Evolutionary conservation across 2,113 vertebrate genomes (phyloP).

Genomic region (Gambusia holbrooki): DNA sequence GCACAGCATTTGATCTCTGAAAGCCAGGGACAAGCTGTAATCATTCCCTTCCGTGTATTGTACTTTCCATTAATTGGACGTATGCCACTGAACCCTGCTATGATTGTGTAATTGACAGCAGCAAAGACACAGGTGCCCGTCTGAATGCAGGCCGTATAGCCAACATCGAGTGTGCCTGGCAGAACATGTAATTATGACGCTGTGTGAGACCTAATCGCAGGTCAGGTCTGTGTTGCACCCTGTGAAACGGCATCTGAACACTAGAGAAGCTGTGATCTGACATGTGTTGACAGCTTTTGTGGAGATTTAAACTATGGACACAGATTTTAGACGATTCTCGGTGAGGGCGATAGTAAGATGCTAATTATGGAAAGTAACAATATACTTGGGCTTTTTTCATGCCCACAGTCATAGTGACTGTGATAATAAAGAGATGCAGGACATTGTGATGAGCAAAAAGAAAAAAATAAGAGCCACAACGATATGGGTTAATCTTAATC

Average conservation of each 20-base stretch:
- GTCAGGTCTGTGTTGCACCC: conserved; percentile 40
- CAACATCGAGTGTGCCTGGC: conserved; percentile 28
- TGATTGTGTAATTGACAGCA: conserved; percentile 41
- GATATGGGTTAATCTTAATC: background rate
- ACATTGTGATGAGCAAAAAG: too few relatives aligned
- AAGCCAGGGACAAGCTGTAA: conserved; percentile 51
- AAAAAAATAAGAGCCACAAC: too few relatives aligned
- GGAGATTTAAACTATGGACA: too few relatives aligned
- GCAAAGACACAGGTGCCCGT: conserved; percentile 27
- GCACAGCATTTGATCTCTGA: conserved; percentile 44
- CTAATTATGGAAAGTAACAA: background rate
- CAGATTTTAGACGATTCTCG: too few relatives aligned
- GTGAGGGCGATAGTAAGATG: background rate
- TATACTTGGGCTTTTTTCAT: background rate
- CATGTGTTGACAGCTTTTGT: background rate
- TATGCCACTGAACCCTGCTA: conserved; percentile 20
- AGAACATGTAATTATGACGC: conserved; percentile 45
- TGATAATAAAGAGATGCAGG: background rate
- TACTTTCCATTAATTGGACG: conserved; percentile 58
- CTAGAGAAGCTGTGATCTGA: conserved; percentile 3
- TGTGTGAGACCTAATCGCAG: conserved; percentile 43
- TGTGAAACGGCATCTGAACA: conserved; percentile 59
- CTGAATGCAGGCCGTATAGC: conserved; percentile 34
- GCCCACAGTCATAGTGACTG: background rate
- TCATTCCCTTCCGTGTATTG: conserved; percentile 40